Evolutionary conservation across 1,140 invertebrate genomes (phyloP), one percentile per base, ranked within the genome.

Genomic region (Trichonephila clavipes): DNA sequence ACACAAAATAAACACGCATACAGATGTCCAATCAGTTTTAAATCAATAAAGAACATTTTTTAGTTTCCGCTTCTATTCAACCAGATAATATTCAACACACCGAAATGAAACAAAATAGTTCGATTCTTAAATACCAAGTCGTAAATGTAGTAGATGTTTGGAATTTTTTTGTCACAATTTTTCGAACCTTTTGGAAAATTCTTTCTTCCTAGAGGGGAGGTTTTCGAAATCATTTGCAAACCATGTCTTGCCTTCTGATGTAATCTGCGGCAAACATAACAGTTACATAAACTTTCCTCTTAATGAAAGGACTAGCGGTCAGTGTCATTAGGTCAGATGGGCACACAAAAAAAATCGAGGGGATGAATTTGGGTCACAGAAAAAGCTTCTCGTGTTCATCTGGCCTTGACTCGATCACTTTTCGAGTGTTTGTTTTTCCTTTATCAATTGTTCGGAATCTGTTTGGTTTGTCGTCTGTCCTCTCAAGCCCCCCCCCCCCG

Each of bases 241-340:
- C 28, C 24, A 40, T 16, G 28, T 16, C 16, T 24, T 14, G 16
- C 16, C 44, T 8, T n/a, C 19, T 85, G 83, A 85, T 85, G 83
- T 85, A 58, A 85, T 85, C 40, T 51, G 64, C n/a, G 28, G 28
- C 34, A n/a, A 66, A 34, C 59, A 88, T 88, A 88, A 88, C 34
- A 40, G 61, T 88, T 88, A 28, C 86, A 40, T 64, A 88, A n/a
- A 18, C 59, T 88, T 62, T 66, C 59, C 58, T 24, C 14, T 85
- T n/a, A 21, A 24, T 28, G n/a, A 24, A 61, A 61, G 72, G 72
- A 28, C 72, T n/a, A 62, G 28, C 89, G 89, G 89, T 90, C 89
- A 90, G 89, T 90, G 89, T 90, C 89, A 90, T 81, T 90, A 72
- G 89, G 89, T 90, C 89, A 90, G 59, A 62, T 5, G 58, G 51